A percentile compares a stretch with the other conserved stretches of the same genome.
These are phyloP conservation scores for Pogoniulus pusillus DNA, from an alignment of 2,797 vertebrate genomes.

Conservation along the genomic window DNA sequence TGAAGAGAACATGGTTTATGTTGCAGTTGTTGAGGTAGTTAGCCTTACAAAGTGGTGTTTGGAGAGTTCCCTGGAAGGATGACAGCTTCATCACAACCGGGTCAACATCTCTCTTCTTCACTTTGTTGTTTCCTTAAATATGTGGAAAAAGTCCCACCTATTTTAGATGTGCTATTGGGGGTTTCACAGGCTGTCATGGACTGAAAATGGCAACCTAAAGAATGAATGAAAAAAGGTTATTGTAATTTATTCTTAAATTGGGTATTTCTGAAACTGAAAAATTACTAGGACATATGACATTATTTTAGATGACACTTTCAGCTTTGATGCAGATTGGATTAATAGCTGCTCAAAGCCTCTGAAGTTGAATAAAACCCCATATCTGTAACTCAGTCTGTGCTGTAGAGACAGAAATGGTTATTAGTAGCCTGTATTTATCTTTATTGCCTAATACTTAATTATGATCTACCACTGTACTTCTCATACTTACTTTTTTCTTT, in stretches of 20 bases:
- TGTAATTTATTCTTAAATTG: neutral
- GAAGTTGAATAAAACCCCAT: neutral
- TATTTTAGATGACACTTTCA: neutral
- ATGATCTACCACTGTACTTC: neutral
- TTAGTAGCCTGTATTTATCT: neutral
- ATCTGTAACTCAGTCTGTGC: too few species aligned
- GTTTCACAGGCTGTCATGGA: neutral
- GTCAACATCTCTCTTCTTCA: conserved; percentile 3
- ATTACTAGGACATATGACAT: neutral
- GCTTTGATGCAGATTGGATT: neutral
- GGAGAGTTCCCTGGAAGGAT: conserved; percentile 18
- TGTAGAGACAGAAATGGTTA: neutral
- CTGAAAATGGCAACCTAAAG: neutral
- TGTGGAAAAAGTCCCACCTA: neutral
- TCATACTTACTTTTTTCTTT: neutral
- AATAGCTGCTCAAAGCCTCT: neutral
- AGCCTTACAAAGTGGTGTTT: neutral
- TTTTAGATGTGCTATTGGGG: neutral
- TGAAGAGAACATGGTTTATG: neutral
- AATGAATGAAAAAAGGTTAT: neutral
- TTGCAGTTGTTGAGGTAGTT: neutral
- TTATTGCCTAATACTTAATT: neutral
- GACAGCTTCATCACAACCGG: neutral
- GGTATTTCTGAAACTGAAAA: neutral
- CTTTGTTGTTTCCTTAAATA: neutral